Conservation (phyloP, 2,797 vertebrate genomes). For the Otolemur crassicaudatus region DNA sequence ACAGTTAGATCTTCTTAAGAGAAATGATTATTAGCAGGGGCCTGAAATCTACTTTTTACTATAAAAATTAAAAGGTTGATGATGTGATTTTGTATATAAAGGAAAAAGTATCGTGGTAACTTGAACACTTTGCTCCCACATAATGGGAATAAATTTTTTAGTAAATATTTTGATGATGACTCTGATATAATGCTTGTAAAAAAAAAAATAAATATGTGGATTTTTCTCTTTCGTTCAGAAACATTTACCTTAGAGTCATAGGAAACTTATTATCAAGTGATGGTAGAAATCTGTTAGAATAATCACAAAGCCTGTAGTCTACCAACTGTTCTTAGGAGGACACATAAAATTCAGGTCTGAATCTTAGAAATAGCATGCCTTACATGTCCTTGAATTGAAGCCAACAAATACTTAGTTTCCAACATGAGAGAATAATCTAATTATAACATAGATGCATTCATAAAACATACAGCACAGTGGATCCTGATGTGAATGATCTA, state of each 20-base stretch:
- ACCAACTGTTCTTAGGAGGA: background rate
- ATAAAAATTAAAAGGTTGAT: background rate
- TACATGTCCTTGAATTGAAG: background rate
- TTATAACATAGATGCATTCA: background rate
- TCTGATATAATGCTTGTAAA: background rate
- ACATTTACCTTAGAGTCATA: background rate
- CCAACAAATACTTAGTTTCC: constrained; percentile 1
- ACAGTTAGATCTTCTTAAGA: background rate
- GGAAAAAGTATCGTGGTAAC: background rate
- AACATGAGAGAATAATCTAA: background rate
- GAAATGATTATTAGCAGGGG: background rate
- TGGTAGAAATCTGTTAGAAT: background rate
- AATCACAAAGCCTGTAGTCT: background rate
- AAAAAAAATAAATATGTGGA: background rate
- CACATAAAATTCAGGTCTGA: background rate
- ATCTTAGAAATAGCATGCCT: background rate
- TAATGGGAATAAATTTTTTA: background rate
- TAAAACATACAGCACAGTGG: background rate
- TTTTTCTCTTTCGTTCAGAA: background rate
- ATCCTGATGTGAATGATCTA: background rate
- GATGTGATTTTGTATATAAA: background rate
- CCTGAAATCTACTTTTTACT: background rate
- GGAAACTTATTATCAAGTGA: background rate
- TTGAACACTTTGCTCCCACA: background rate
- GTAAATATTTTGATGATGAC: background rate